Percentiles rank a stretch among this genome's conserved stretches.
Evolutionary conservation across 1,140 invertebrate species (phyloP).

Genomic region (Thaumatotibia leucotreta): DNA sequence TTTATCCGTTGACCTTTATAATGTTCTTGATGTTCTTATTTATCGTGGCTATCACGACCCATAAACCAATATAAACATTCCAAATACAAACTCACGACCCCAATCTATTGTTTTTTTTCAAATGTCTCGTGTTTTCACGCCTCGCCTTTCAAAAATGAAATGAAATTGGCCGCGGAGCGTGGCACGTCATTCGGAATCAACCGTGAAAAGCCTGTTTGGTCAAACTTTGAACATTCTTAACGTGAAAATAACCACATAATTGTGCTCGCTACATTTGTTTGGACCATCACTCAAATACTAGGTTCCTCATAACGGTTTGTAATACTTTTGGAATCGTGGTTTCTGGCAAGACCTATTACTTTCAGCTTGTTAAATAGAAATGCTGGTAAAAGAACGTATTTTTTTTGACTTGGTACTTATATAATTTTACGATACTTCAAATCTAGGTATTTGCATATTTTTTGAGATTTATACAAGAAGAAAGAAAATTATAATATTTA

Average conservation of each 20-base stretch:
- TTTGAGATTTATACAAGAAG: no score
- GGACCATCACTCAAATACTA: neutral
- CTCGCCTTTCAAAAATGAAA: neutral
- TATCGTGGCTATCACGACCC: neutral
- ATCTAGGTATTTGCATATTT: no score
- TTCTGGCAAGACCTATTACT: no score
- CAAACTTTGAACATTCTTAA: slow-evolving; percentile 8
- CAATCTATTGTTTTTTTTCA: neutral
- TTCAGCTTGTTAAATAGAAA: no score
- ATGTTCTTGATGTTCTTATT: neutral
- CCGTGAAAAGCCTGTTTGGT: slow-evolving; percentile 3
- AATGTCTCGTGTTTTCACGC: neutral
- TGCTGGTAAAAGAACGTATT: no score
- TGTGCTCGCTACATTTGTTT: neutral
- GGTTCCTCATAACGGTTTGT: no score
- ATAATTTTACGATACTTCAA: no score
- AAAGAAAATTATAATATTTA: no score
- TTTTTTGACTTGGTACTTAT: no score
- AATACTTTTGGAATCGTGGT: no score
- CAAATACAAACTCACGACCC: neutral
- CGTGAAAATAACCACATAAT: slow-evolving; percentile 12
- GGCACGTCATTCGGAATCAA: neutral
- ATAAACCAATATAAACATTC: neutral
- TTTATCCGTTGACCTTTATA: no score
- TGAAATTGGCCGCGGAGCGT: neutral